Evolutionary conservation across 2,888 invertebrate genomes (phyloP), one percentile per base, ranked within the genome.

Genomic region (Helobdella robusta): DNA sequence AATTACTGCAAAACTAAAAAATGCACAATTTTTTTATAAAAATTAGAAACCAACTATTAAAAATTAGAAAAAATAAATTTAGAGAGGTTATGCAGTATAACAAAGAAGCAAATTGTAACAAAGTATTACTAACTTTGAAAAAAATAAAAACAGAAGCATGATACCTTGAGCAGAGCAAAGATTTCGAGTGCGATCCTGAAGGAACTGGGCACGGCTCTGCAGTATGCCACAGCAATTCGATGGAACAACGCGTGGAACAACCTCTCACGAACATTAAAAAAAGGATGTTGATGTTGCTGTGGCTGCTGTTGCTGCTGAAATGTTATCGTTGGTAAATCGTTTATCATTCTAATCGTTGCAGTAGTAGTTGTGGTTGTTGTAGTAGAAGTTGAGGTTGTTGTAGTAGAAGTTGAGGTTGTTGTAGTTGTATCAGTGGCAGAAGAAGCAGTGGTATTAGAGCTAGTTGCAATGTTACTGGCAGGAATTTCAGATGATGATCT

Each of bases 211-310:
- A 97, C 89, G 64, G 89, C 86, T 74, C 90, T 84, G 50, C 92
- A 92, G 81, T 98, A 98, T 25, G 89, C 86, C 74, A 95, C 81
- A 2, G 97, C 89, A 72, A 89, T 87, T 78, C 91, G 87, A 77
- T 92, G 77, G 81, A 98, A 94, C 72, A 98, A 83, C 18, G 93
- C 92, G 81, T 94, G 91, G 79, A 95, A 95, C 64, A 95, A 82
- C 72, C 93, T 84, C 78, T 94, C 93, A 73, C 94, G 83, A 67
- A 93, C 89, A 72, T 78, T 77, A 34, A 77, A 69, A 32, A 77
- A 69, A 2, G 77, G 78, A 65, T 78, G 77, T 46, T 73, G 72
- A 48, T 71, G 71, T n/a, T 60, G 64, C 8, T 50, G 64, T 25
- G 34, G 62, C 48, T 48, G 48, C 25, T 48, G 48, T 18, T 48